Conservation (phyloP, 2,113 vertebrate species). For the western clawed frog (Xenopus tropicalis) region UCB_Xtro_10.0 CM004446.2:53790501-53791000, state of each 20-base stretch:
- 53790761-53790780: conserved; percentile 34
- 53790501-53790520: no score
- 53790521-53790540: no score
- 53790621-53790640: conserved; percentile 23
- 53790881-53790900: conserved; percentile 22
- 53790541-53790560: no score
- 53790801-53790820: conserved; percentile 43
- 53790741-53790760: conserved; percentile 34
- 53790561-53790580: no score
- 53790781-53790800: conserved; percentile 40
- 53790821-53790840: conserved; percentile 39
- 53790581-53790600: neutral
- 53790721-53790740: conserved; percentile 31
- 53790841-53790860: conserved; percentile 28
- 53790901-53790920: conserved; percentile 28
- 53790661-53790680: conserved; percentile 39
- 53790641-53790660: conserved; percentile 25
- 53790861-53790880: conserved; percentile 23
- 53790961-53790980: neutral
- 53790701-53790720: conserved; percentile 26
- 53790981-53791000: neutral
- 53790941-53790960: conserved; percentile 11
- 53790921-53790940: conserved; percentile 25
- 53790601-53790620: conserved; percentile 10
- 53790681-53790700: conserved; percentile 30